Evolutionary conservation across 2,888 invertebrate genomes (phyloP).

Genomic region (Hedychridium roseum): DNA sequence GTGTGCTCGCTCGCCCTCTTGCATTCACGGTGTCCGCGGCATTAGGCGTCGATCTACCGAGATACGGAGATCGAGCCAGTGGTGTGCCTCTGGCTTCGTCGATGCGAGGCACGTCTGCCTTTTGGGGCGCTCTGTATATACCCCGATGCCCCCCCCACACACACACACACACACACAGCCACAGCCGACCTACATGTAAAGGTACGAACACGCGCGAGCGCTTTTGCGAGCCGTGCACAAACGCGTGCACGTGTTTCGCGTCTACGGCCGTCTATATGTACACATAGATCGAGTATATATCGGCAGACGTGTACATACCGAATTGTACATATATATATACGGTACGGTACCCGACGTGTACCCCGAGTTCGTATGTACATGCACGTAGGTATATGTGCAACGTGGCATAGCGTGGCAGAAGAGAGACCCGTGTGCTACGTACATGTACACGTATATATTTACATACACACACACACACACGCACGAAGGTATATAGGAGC

Average conservation of each 20-base stretch:
- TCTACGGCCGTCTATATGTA: conserved; percentile 2
- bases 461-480: no score
- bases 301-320: background rate
- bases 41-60: conserved; percentile 56
- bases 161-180: conserved; percentile 20
- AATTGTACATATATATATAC: conserved; percentile 16
- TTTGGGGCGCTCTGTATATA: conserved; percentile 53
- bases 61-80: conserved; percentile 50
- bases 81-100: conserved; percentile 47
- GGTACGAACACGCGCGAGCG: conserved; percentile 9
- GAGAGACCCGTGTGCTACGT: no score
- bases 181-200: conserved; percentile 7
- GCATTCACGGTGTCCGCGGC: conserved; percentile 43
- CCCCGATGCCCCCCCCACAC: conserved; percentile 20
- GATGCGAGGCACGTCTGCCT: conserved; percentile 61
- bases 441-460: no score
- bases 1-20: conserved; percentile 5
- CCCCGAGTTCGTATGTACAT: background rate
- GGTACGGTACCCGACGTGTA: conserved; percentile 9
- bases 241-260: conserved; percentile 14
- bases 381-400: conserved; percentile 7
- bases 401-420: no score
- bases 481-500: no score
- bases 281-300: conserved; percentile 30
- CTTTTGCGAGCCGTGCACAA: conserved; percentile 16